Base-by-base conservation (phyloP, 2,113 vertebrate species). In the Coptodon bakossiorum region DNA sequence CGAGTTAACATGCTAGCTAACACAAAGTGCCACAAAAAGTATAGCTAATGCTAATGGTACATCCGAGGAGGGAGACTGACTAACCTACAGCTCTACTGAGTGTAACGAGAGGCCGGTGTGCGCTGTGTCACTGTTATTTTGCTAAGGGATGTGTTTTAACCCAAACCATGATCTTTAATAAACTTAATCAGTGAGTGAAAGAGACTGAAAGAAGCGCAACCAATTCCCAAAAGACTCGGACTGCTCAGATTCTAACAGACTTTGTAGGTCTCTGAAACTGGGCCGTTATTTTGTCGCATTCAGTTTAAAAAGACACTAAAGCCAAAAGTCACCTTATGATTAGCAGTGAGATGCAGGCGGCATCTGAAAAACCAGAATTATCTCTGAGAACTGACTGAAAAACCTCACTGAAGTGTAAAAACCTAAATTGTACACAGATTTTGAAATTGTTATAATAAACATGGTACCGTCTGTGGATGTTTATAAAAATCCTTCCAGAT, bases 201-300 rank as follows among this genome's bases (percentile, higher is more conserved):
- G 56, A 9, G 0, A 38, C 3, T n/a, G 17, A 38, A 66, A 68
- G 7, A 68, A 68, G 10, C 1, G 1, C 61, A 68, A 38, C 6
- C 16, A 11, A 36, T 0, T 36, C 17, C 31, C 5, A 1, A 27
- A 43, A 24, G 66, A 22, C 66, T 45, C 1, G 0, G n/a, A 6
- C 38, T 5, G 2, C 38, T 38, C n/a, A 6, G 59, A 3, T 12
- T 16, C 38, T 0, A 24, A n/a, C 12, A 43, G 63, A 40, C 34
- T 38, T 22, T 2, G 34, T 7, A 13, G 2, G 12, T 24, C 34
- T 68, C 0, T 68, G 10, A 68, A 68, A 68, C 19, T 38, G 63
- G 6, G 63, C 0, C 0, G 1, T 38, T 8, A 40, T 22, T 38
- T 22, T 2, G 34, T 22, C 22, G 27, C 38, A 3, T 24, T 6